Evolutionary conservation across 2,888 invertebrate genomes (phyloP).

Genomic region (Drosophila meridiana): DNA sequence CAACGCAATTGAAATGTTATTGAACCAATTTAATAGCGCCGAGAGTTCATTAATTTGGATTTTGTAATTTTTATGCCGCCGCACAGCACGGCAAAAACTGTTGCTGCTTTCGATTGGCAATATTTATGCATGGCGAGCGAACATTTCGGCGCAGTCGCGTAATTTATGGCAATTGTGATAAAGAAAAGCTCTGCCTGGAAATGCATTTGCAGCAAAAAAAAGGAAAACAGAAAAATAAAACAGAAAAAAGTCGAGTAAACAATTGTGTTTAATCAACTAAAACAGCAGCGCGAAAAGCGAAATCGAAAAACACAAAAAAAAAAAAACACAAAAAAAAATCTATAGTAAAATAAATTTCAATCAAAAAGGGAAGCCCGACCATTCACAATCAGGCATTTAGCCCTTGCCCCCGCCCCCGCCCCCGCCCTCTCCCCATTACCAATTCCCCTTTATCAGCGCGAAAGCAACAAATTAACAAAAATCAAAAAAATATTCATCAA

Average conservation of each 20-base stretch:
- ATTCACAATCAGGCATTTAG: background rate
- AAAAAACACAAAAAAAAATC: background rate
- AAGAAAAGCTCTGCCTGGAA: constrained; percentile 49
- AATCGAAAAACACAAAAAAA: background rate
- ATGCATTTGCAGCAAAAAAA: constrained; percentile 56
- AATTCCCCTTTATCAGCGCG: constrained; percentile 58
- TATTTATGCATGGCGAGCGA: constrained; percentile 59
- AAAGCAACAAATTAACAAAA: constrained; percentile 57
- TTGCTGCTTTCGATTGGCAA: constrained; percentile 39
- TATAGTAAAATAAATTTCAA: constrained; percentile 49
- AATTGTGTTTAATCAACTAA: constrained; percentile 77
- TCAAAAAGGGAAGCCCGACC: constrained; percentile 37
- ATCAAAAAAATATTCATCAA: constrained; percentile 23
- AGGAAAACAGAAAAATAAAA: background rate
- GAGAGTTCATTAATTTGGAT: constrained; percentile 77
- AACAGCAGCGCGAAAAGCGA: constrained; percentile 42
- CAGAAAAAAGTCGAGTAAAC: constrained; percentile 45
- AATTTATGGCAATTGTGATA: constrained; percentile 69
- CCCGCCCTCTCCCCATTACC: background rate
- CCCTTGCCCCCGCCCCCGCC: background rate
- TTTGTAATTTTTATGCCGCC: constrained; percentile 74
- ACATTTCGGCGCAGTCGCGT: constrained; percentile 30
- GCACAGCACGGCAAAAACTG: constrained; percentile 27
- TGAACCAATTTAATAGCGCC: constrained; percentile 68
- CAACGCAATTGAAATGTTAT: constrained; percentile 80